These are phyloP conservation scores for Hartigia nigra DNA, from an alignment of 2,888 invertebrate species.

Conservation along the genomic window DNA sequence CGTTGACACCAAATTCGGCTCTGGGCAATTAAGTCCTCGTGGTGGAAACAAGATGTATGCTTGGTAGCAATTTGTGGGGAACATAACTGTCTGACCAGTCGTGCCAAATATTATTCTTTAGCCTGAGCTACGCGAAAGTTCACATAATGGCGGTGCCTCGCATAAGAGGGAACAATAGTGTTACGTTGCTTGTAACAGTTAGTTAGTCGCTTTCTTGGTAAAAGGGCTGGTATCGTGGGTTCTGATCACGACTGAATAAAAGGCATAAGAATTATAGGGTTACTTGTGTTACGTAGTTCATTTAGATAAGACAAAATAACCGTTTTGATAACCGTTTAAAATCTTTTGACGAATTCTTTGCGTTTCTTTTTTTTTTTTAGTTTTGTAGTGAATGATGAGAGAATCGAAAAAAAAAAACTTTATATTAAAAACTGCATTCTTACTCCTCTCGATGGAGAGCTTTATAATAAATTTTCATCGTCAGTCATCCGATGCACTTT, in stretches of 20 bases:
- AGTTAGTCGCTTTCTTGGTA: slow-evolving; percentile 1
- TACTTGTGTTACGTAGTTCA: not conserved
- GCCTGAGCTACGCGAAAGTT: not conserved
- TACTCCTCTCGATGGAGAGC: not conserved
- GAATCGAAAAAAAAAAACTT: no score
- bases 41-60: not conserved
- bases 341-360: not conserved
- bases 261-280: not conserved
- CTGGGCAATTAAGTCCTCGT: not conserved
- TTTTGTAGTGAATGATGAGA: no score
- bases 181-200: not conserved
- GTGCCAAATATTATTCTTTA: slow-evolving; percentile 1
- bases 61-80: not conserved
- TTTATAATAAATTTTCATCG: not conserved
- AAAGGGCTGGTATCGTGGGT: slow-evolving; percentile 7
- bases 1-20: slow-evolving; percentile 3
- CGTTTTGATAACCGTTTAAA: not conserved
- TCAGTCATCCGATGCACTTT: not conserved
- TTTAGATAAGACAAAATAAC: not conserved
- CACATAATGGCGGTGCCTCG: not conserved
- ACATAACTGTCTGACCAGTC: slow-evolving; percentile 4
- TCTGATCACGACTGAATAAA: not conserved
- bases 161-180: slow-evolving; percentile 1
- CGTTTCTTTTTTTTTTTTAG: not conserved
- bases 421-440: no score